Conservation (phyloP, 37 sponge, comb jelly and placozoan genomes). For the Crambe crambe region DNA sequence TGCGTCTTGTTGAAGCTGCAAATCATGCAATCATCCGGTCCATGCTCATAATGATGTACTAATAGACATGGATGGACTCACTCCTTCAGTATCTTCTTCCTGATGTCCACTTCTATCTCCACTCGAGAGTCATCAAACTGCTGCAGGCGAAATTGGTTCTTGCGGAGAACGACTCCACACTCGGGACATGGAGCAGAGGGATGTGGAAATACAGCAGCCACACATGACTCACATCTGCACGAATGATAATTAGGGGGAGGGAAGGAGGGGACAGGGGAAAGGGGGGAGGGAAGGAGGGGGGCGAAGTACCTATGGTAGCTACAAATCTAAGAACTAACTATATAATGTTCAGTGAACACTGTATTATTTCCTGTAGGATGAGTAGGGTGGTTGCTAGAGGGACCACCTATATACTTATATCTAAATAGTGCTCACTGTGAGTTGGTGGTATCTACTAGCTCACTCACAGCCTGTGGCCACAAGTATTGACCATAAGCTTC, state of each 20-base stretch:
- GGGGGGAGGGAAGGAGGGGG: too few species aligned
- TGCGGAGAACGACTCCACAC: constrained; percentile 80
- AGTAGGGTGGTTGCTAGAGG: too few species aligned
- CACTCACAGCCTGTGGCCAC: constrained; percentile 92
- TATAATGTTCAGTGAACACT: not conserved
- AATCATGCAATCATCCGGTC: too few species aligned
- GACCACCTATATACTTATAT: too few species aligned
- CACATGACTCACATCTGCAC: constrained; percentile 89
- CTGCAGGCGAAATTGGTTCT: constrained; percentile 75
- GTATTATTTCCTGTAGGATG: not conserved
- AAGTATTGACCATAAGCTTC: constrained; percentile 93
- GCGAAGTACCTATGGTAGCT: too few species aligned
- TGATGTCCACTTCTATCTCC: constrained; percentile 94
- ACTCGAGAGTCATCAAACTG: constrained; percentile 91
- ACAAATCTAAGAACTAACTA: too few species aligned
- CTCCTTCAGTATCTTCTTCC: constrained; percentile 94
- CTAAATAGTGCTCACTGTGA: not conserved
- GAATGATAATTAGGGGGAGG: not conserved
- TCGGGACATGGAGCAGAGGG: constrained; percentile 93
- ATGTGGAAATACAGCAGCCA: constrained; percentile 86
- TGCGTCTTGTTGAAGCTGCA: constrained; percentile 88
- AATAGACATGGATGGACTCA: constrained; percentile 34
- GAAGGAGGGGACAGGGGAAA: too few species aligned
- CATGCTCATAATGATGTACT: too few species aligned
- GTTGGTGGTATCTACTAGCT: not conserved